Evolutionary conservation across 2,888 invertebrate genomes (phyloP).

Genomic region (Biston stratarius): DNA sequence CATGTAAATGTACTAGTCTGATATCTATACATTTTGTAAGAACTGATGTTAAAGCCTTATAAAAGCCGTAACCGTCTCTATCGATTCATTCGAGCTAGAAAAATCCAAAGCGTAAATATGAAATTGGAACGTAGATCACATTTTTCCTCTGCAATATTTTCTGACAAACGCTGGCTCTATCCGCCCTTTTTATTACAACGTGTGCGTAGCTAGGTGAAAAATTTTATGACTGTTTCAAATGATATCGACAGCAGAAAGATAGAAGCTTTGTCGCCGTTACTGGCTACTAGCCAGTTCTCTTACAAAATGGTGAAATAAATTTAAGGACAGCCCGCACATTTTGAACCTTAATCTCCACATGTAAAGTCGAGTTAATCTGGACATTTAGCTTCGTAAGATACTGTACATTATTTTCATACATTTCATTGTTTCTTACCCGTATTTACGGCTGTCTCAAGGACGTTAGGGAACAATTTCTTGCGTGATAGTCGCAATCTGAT

Average conservation of each 20-base stretch:
- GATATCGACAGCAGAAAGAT: slow-evolving; percentile 66
- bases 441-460: slow-evolving; percentile 43
- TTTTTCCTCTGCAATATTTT: slow-evolving; percentile 38
- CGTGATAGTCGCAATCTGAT: slow-evolving; percentile 44
- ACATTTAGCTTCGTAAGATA: slow-evolving; percentile 10
- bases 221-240: slow-evolving; percentile 57
- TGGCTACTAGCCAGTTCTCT: slow-evolving; percentile 66
- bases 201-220: slow-evolving; percentile 45
- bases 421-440: slow-evolving; percentile 30
- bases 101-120: slow-evolving; percentile 18
- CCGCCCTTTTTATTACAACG: slow-evolving; percentile 46
- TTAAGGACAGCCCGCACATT: slow-evolving; percentile 26
- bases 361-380: slow-evolving; percentile 36
- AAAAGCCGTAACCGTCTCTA: slow-evolving; percentile 1
- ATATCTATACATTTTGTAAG: no score
- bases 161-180: slow-evolving; percentile 33
- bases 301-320: slow-evolving; percentile 51
- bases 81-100: background rate
- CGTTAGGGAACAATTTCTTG: slow-evolving; percentile 36
- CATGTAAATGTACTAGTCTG: no score
- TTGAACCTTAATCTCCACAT: slow-evolving; percentile 41
- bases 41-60: background rate
- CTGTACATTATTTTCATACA: slow-evolving; percentile 28
- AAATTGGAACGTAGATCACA: slow-evolving; percentile 28
- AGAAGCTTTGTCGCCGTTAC: slow-evolving; percentile 62